phyloP scores from a whole-genome alignment of 2,113 vertebrate genomes.

The Caranx melampygus region DNA sequence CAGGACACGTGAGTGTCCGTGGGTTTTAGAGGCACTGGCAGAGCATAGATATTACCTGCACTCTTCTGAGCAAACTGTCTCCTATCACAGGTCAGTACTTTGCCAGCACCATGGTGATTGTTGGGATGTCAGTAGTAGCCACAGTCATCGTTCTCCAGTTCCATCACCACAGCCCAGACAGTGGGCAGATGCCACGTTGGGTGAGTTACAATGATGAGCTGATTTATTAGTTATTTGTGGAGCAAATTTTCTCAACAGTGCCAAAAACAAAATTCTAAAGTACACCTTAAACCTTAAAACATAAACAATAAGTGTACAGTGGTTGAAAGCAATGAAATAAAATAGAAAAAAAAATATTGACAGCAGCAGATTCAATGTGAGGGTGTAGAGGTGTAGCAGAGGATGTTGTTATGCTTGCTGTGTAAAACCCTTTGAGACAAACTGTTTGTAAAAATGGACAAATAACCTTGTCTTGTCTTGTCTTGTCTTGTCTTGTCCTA shows the following conservation, averaged over 20 bases:
- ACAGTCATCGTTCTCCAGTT: constrained; percentile 87
- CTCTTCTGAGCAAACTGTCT: constrained; percentile 22
- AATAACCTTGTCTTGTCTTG: too few relatives aligned
- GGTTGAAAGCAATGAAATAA: neutral
- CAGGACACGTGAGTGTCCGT: neutral
- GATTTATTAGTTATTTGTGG: neutral
- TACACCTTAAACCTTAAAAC: neutral
- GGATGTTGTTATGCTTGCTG: too few relatives aligned
- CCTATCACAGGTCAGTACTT: constrained; percentile 85
- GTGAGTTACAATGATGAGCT: constrained; percentile 70
- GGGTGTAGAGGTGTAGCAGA: too few relatives aligned
- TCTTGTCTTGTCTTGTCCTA: too few relatives aligned
- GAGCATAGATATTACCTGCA: neutral
- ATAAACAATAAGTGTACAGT: neutral
- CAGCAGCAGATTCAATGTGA: too few relatives aligned
- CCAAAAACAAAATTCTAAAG: neutral
- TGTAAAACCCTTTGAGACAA: too few relatives aligned
- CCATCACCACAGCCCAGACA: constrained; percentile 85
- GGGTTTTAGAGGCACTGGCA: neutral
- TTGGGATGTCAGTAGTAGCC: constrained; percentile 87
- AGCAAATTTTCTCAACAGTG: neutral
- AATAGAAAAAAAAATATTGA: neutral
- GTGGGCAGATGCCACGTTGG: constrained; percentile 84
- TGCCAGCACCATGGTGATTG: constrained; percentile 88
- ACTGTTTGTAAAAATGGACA: too few relatives aligned